Evolutionary conservation across 2,888 invertebrate genomes (phyloP), one percentile per base, ranked within the genome.

Genomic region (Toxonevra muliebris): DNA sequence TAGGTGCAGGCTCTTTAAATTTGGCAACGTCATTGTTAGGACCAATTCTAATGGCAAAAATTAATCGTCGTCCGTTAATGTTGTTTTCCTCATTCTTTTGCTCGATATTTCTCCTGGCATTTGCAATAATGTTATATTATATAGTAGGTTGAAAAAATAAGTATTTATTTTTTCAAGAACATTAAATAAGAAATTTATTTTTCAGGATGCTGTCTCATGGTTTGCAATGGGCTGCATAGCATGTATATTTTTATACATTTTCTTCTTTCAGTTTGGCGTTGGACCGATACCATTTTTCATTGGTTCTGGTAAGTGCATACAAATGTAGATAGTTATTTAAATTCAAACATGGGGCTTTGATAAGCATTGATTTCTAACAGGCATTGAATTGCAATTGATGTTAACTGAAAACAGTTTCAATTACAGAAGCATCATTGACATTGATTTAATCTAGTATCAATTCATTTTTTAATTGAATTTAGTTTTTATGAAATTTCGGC

Each of bases 281-380:
- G 95, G 95, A 0, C 94, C 94, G 0, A 92, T 95, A 78, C 94
- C 95, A 0, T 94, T 91, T 82, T 94, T 94, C 79, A 92, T 94
- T 70, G 94, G 93, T 13, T 91, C 94, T 73, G 91, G 91, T 91
- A 71, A 76, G 82, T 53, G 30, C 1, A 9, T 13, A 52, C 17
- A 4, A 13, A 61, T 52, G n/a, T n/a, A n/a, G n/a, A n/a, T n/a
- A n/a, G n/a, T n/a, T n/a, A n/a, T n/a, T 30, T 30, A 30, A 30
- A 30, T 30, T 30, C 30, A 30, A 30, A 30, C 30, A 30, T 30
- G 2, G 30, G 30, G 30, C 30, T 30, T 30, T 2, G 7, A 30
- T n/a, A n/a, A n/a, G n/a, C n/a, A n/a, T n/a, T n/a, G n/a, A n/a
- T n/a, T n/a, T n/a, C n/a, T n/a, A n/a, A n/a, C n/a, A n/a, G n/a